Conservation (phyloP, 2,113 vertebrate species). For the Thinocorus orbignyianus region DNA sequence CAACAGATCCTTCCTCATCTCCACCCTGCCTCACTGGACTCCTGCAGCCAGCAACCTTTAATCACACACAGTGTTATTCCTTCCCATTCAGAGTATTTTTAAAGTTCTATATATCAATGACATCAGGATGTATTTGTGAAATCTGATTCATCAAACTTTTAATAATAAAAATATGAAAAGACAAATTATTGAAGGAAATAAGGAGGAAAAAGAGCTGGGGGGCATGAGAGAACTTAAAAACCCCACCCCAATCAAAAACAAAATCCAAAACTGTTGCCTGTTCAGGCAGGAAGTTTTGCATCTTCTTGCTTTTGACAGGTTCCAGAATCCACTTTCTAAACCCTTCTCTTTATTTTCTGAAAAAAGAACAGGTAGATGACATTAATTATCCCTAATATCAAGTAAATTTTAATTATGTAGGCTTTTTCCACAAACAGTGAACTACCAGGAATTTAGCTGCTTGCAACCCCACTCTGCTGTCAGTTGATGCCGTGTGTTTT, state of each 20-base stretch:
- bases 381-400: background rate
- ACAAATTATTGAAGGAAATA: background rate
- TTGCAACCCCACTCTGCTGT: background rate
- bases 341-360: background rate
- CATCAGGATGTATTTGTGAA: background rate
- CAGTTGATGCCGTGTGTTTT: background rate
- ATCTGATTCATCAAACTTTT: background rate
- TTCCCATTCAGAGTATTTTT: background rate
- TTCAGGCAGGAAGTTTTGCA: background rate
- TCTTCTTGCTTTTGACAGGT: background rate
- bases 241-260: too few relatives aligned
- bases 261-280: background rate
- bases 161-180: background rate
- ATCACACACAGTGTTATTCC: background rate
- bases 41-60: background rate
- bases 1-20: background rate
- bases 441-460: background rate
- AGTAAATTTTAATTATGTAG: background rate
- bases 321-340: background rate
- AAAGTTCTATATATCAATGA: background rate
- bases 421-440: background rate
- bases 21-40: background rate
- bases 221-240: background rate
- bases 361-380: background rate
- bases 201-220: background rate